These are phyloP conservation scores for Bombus difficillimus DNA, from an alignment of 1,140 invertebrate species.

Conservation along the genomic window DNA sequence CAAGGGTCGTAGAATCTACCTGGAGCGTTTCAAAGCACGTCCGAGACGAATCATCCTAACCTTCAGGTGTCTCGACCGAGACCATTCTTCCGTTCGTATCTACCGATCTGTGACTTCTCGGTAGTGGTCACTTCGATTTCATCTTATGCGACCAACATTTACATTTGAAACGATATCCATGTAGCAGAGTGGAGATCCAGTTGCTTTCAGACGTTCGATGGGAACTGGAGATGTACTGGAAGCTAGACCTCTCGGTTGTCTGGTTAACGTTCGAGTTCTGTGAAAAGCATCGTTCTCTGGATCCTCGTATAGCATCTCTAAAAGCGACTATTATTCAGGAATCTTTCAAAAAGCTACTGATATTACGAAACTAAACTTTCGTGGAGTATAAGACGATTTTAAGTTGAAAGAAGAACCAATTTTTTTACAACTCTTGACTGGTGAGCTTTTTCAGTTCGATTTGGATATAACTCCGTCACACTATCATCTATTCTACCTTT, in stretches of 20 bases:
- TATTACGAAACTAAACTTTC: no score
- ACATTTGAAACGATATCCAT: conserved; percentile 51
- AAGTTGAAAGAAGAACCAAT: no score
- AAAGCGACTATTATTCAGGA: not conserved
- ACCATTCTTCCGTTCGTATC: conserved; percentile 43
- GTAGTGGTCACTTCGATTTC: not conserved
- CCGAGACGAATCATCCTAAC: conserved; percentile 15
- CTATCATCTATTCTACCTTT: no score
- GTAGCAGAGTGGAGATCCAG: conserved; percentile 5
- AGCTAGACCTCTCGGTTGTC: not conserved
- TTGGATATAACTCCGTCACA: no score
- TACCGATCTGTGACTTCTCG: conserved; percentile 45
- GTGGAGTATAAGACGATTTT: not conserved
- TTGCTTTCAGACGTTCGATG: conserved; percentile 11
- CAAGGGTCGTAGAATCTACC: conserved; percentile 51
- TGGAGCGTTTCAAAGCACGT: conserved; percentile 14
- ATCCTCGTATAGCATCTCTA: not conserved
- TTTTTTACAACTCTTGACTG: no score
- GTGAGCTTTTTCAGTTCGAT: no score
- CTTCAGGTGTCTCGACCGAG: conserved; percentile 48
- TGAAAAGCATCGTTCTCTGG: conserved; percentile 11
- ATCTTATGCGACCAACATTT: conserved; percentile 31
- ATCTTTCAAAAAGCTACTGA: not conserved
- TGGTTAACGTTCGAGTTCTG: conserved; percentile 19
- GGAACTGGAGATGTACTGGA: conserved; percentile 35